Conservation (phyloP, 2,797 vertebrate genomes). For the Cygnus olor region DNA sequence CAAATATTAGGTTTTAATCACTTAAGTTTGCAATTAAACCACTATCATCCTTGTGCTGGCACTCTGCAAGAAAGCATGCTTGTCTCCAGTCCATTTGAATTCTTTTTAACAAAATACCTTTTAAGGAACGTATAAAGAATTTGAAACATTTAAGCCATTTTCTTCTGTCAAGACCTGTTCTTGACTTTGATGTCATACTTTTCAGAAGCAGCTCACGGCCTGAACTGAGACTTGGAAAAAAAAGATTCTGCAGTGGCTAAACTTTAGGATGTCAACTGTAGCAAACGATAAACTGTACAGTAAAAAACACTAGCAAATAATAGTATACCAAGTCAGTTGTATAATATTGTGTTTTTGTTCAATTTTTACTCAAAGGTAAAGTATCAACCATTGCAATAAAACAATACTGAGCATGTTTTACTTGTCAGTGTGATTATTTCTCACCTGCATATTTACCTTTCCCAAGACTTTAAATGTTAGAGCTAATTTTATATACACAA, state of each 20-base stretch:
- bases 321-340: not conserved
- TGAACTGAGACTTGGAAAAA: not conserved
- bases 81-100: not conserved
- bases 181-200: not conserved
- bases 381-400: not conserved
- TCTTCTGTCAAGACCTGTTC: not conserved
- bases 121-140: not conserved
- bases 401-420: not conserved
- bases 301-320: not conserved
- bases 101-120: not conserved
- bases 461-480: not conserved
- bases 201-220: not conserved
- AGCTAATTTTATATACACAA: not conserved
- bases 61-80: rapidly evolving
- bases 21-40: not conserved
- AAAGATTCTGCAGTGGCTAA: not conserved
- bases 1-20: not conserved
- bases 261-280: not conserved
- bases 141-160: not conserved
- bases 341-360: not conserved
- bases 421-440: not conserved
- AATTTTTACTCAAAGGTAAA: slow-evolving; percentile 23
- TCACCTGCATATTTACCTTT: not conserved
- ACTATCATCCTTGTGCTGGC: not conserved
- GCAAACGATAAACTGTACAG: not conserved